Conservation (phyloP, 2,888 invertebrate species). For the Ferdinandea cuprea region DNA sequence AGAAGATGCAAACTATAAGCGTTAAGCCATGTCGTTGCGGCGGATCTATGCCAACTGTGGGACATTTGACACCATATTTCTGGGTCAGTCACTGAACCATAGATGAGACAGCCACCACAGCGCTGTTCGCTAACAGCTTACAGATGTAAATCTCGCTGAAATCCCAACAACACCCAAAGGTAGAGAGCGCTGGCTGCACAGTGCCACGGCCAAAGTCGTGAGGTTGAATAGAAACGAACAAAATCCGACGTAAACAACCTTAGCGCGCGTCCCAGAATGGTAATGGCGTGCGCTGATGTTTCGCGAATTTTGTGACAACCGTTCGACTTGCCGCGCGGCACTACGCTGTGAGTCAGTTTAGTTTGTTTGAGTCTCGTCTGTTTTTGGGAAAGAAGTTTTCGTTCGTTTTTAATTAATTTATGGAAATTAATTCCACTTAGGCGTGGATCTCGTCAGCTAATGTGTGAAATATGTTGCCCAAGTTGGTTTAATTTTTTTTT, state of each 20-base stretch:
- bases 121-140: too few relatives aligned
- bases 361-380: too few relatives aligned
- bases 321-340: conserved; percentile 18
- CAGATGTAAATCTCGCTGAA: conserved; percentile 33
- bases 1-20: background rate
- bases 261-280: conserved; percentile 52
- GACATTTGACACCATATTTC: conserved; percentile 48
- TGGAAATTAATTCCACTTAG: conserved; percentile 60
- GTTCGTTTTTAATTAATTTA: conserved; percentile 51
- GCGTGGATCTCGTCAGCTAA: conserved; percentile 26
- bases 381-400: background rate
- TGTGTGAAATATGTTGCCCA: conserved; percentile 30
- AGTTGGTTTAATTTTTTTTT: conserved; percentile 14
- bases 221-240: conserved; percentile 11
- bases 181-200: background rate
- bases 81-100: conserved; percentile 22
- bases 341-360: conserved; percentile 28
- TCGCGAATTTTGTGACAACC: conserved; percentile 62
- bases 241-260: conserved; percentile 11
- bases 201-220: conserved; percentile 40
- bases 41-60: conserved; percentile 6
- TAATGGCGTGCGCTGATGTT: conserved; percentile 60
- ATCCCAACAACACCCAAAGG: conserved; percentile 2
- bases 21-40: background rate
- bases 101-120: conserved; percentile 20